phyloP scores from a whole-genome alignment of 1,140 invertebrate genomes.

The Oedothorax gibbosus region DNA sequence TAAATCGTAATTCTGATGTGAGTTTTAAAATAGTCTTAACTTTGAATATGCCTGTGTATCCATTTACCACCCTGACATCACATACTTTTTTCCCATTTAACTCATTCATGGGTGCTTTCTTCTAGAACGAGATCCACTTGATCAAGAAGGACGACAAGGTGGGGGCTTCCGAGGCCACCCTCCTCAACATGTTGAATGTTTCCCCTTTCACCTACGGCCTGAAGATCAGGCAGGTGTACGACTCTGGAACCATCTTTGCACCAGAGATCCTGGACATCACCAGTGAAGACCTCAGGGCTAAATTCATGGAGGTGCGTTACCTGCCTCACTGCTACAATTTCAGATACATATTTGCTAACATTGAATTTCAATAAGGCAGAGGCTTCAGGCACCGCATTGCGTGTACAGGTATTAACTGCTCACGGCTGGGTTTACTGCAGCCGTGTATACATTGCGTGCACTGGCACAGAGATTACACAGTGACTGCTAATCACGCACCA shows the following conservation, averaged over 20 bases:
- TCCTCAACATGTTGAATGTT: slow-evolving; percentile 99
- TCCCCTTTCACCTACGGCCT: slow-evolving; percentile 99
- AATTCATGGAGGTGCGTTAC: slow-evolving; percentile 80
- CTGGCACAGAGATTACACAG: too few species aligned
- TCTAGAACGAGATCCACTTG: slow-evolving; percentile 90
- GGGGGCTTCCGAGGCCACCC: slow-evolving; percentile 96
- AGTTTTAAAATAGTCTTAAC: neutral
- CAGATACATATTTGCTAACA: too few species aligned
- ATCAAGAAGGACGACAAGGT: slow-evolving; percentile 98
- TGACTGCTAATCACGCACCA: too few species aligned
- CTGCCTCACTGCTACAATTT: neutral
- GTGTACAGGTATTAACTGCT: too few species aligned
- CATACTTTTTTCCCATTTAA: neutral
- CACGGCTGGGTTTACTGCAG: too few species aligned
- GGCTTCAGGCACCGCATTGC: too few species aligned
- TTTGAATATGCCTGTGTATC: too few species aligned
- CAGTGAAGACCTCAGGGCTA: slow-evolving; percentile 90
- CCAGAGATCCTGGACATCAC: slow-evolving; percentile 98
- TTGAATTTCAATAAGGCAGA: too few species aligned
- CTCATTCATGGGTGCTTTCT: slow-evolving; percentile 59
- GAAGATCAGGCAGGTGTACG: slow-evolving; percentile 89
- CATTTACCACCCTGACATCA: neutral
- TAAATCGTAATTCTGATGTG: neutral
- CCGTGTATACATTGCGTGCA: too few species aligned
- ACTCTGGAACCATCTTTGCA: slow-evolving; percentile 97